Evolutionary conservation across 2,113 vertebrate species (phyloP).

Genomic region (Alosa alosa): DNA sequence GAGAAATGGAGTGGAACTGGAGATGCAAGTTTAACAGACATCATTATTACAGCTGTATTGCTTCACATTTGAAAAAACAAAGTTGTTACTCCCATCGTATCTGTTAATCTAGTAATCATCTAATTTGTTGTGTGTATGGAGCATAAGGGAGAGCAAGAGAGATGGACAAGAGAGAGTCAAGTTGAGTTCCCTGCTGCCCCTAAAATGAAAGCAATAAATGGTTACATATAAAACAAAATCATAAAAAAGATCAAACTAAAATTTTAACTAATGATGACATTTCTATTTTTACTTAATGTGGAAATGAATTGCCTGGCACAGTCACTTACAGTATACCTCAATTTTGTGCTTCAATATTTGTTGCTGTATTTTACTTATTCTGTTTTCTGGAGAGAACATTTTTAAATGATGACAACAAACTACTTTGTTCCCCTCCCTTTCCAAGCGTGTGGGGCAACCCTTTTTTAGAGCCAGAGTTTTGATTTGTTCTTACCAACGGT

Average conservation of each 20-base stretch:
- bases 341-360: not conserved
- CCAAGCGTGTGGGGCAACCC: too few species aligned
- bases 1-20: slow-evolving; percentile 50
- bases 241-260: slow-evolving; percentile 1
- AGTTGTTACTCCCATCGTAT: not conserved
- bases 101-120: not conserved
- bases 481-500: too few species aligned
- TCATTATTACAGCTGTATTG: not conserved
- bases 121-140: not conserved
- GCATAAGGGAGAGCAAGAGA: not conserved
- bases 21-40: slow-evolving; percentile 53
- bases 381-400: not conserved
- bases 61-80: not conserved
- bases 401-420: not conserved
- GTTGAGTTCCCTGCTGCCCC: not conserved
- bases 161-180: not conserved
- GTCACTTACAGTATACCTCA: not conserved
- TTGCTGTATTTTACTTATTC: not conserved
- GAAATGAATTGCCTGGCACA: not conserved
- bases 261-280: not conserved
- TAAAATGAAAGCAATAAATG: not conserved
- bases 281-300: not conserved
- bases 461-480: too few species aligned
- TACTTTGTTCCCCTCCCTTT: too few species aligned
- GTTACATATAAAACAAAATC: not conserved